These are phyloP conservation scores for Enteromius viviparus DNA, from an alignment of 2,797 vertebrate species.

Conservation along the genomic window DNA sequence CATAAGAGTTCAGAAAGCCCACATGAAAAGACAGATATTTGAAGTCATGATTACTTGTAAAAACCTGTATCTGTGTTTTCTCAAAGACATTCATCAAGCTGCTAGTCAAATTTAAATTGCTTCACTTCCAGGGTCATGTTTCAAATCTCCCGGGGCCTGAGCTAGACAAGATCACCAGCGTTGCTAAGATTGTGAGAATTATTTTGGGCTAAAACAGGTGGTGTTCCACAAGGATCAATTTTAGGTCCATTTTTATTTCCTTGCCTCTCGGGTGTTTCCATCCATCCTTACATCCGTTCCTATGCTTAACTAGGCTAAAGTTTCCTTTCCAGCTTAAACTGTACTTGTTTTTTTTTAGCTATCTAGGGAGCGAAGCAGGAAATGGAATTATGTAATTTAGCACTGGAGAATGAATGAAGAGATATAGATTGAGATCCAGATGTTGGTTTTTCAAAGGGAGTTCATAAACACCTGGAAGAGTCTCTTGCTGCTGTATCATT, in stretches of 20 bases:
- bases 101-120: slow-evolving; percentile 10
- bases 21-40: slow-evolving; percentile 20
- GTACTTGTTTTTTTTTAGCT: neutral
- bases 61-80: slow-evolving; percentile 14
- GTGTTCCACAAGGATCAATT: slow-evolving; percentile 16
- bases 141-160: neutral
- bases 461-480: slow-evolving; percentile 7
- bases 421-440: slow-evolving; percentile 9
- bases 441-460: slow-evolving; percentile 11
- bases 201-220: neutral
- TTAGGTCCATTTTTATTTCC: neutral
- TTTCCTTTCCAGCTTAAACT: slow-evolving; percentile 15
- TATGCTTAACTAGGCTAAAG: neutral
- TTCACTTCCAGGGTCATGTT: neutral
- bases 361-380: slow-evolving; percentile 11
- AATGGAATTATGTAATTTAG: slow-evolving; percentile 43
- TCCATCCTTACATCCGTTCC: neutral
- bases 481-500: slow-evolving; percentile 4
- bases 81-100: slow-evolving; percentile 2
- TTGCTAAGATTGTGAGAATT: neutral
- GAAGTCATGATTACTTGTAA: slow-evolving; percentile 11
- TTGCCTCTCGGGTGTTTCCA: neutral
- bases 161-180: neutral
- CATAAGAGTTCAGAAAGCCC: neutral
- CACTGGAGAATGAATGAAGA: slow-evolving; percentile 29